phyloP scores from a whole-genome alignment of 2,888 invertebrate species.

The Celastrina argiolus region DNA sequence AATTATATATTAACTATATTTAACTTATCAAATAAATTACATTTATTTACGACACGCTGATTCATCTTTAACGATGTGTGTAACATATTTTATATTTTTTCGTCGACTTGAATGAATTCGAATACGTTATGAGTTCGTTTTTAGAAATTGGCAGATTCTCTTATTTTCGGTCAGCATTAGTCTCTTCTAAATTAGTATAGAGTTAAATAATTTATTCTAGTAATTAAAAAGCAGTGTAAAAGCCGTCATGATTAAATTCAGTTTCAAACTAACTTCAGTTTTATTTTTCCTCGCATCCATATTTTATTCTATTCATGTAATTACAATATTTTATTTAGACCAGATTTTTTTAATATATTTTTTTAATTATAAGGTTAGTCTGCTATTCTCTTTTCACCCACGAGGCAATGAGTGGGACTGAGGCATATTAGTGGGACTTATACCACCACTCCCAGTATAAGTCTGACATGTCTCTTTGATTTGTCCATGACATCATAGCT shows the following conservation, averaged over 20 bases:
- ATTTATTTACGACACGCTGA: background rate
- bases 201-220: too few species aligned
- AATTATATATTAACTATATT: background rate
- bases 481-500: too few species aligned
- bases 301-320: too few species aligned
- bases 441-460: too few species aligned
- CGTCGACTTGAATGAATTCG: constrained; percentile 1
- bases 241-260: too few species aligned
- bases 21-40: background rate
- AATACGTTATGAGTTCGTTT: background rate
- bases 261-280: too few species aligned
- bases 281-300: too few species aligned
- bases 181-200: background rate
- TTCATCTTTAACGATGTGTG: background rate
- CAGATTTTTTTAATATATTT: background rate
- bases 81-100: background rate
- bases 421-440: too few species aligned
- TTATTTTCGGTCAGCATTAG: background rate
- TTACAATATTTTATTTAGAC: background rate
- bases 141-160: constrained; percentile 8
- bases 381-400: background rate
- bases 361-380: background rate
- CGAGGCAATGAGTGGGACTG: too few species aligned
- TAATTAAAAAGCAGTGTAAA: too few species aligned
- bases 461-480: too few species aligned